Evolutionary conservation across 1,140 invertebrate species (phyloP).

Genomic region (Phthorimaea operculella): DNA sequence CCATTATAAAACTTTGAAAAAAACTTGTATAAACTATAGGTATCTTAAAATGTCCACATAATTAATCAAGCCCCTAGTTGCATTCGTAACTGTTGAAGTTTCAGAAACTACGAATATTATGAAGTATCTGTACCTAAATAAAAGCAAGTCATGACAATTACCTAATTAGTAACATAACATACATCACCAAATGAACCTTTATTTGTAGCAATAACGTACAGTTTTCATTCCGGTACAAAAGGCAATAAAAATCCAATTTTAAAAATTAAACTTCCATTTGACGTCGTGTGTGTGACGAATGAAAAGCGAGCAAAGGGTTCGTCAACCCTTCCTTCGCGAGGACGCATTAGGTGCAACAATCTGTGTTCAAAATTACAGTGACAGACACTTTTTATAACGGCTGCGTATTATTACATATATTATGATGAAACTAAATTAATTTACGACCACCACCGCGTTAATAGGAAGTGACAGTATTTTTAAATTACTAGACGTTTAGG

Average conservation of each 20-base stretch:
- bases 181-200: too few species aligned
- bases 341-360: conserved; percentile 43
- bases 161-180: too few species aligned
- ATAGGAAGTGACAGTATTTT: conserved; percentile 33
- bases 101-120: too few species aligned
- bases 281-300: conserved; percentile 58
- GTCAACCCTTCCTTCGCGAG: conserved; percentile 41
- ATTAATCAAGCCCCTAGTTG: too few species aligned
- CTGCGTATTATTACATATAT: conserved; percentile 26
- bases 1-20: too few species aligned
- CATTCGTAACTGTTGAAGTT: too few species aligned
- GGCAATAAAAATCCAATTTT: conserved; percentile 61
- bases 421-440: conserved; percentile 53
- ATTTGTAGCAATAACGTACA: too few species aligned
- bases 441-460: conserved; percentile 41
- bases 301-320: conserved; percentile 37
- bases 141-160: too few species aligned
- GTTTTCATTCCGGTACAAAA: conserved; percentile 36
- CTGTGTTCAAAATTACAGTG: conserved; percentile 58
- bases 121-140: too few species aligned
- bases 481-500: conserved; percentile 22
- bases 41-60: too few species aligned
- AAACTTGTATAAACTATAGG: too few species aligned
- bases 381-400: conserved; percentile 51
- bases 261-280: conserved; percentile 60